Evolutionary conservation across 2,113 vertebrate genomes (phyloP).

Genomic region (Cichladusa arquata): DNA sequence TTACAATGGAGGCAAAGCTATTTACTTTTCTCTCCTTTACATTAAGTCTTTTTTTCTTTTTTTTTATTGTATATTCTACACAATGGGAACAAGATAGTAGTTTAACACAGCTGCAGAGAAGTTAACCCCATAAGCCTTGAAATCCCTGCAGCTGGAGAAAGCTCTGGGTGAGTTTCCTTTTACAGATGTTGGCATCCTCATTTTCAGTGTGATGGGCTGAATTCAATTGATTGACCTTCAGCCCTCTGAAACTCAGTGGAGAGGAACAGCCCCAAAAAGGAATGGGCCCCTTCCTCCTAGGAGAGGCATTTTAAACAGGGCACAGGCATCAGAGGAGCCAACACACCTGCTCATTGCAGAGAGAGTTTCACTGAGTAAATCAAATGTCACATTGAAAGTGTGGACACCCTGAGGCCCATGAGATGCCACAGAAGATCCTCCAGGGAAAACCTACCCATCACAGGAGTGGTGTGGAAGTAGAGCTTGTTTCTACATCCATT

Average conservation of each 20-base stretch:
- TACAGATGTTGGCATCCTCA: background rate
- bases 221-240: background rate
- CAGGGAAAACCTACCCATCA: background rate
- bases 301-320: background rate
- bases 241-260: background rate
- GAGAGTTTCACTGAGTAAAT: background rate
- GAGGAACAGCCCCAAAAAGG: background rate
- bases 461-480: background rate
- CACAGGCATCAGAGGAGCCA: background rate
- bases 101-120: background rate
- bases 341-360: background rate
- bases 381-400: background rate
- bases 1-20: background rate
- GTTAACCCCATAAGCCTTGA: background rate
- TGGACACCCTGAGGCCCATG: background rate
- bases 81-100: background rate
- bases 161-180: background rate
- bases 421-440: background rate
- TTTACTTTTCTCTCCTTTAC: background rate
- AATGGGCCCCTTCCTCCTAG: background rate
- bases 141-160: background rate
- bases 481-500: background rate
- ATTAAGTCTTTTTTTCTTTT: background rate
- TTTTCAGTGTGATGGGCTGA: background rate
- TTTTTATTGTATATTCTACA: background rate